Evolutionary conservation across 1,140 invertebrate genomes (phyloP), one percentile per base, ranked within the genome.

Genomic region (Nephila pilipes): DNA sequence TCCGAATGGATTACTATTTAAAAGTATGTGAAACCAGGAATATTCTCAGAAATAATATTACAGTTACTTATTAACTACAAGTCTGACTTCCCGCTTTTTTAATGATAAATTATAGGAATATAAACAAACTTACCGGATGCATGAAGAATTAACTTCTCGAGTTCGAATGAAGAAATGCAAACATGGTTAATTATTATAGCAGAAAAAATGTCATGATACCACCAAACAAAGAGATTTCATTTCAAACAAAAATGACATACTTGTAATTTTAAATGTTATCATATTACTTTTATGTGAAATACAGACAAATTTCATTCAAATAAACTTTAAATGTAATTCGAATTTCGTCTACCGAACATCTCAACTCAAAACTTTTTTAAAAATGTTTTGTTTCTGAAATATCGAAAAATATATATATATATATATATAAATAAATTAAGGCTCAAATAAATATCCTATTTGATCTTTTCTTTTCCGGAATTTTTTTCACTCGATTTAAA

Each of bases 281-380:
- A 2, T 38, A 2, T 38, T 6, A 3, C 38, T 38, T 6, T 29
- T 14, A 75, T 75, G 32, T 75, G 29, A 75, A 75, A 75, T 32
- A 75, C 25, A 75, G 36, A 10, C 46, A 46, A 46, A 46, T 0
- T 75, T 36, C 69, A 10, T 5, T 32, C 29, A 18, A 32, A 32
- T 32, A 65, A 32, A 29, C 69, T 75, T 75, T 46, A 1, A 65
- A 75, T n/a, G 69, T 32, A 75, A 75, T 75, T 75, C 69, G 29
- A 75, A 75, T 75, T 75, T 75, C 18, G 69, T 36, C 18, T 32
- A 75, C 69, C 20, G 4, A 60, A 75, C 69, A 75, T 75, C 69
- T 75, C 69, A 75, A 75, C 69, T 75, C 69, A 18, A 16, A 36
- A 46, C 12, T 46, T 46, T 46, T 46, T 46, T 46, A 10, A 10